A percentile compares a stretch with the other conserved stretches of the same genome.
These are phyloP conservation scores for Agrotis ipsilon DNA, from an alignment of 2,888 invertebrate species.

Conservation along the genomic window DNA sequence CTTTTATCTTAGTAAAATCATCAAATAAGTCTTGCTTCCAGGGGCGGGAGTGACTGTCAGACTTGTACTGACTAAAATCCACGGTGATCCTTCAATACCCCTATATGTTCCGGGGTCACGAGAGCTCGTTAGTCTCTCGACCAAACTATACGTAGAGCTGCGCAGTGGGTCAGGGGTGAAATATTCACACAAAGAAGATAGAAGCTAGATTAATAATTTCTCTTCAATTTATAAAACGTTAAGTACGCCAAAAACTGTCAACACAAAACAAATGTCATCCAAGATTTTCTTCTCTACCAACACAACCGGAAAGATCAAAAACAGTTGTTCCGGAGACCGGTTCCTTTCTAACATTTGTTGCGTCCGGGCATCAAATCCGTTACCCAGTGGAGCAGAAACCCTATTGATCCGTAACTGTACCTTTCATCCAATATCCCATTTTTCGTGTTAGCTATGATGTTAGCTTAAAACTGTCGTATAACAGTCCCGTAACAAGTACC, in stretches of 20 bases:
- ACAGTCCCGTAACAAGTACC: not conserved
- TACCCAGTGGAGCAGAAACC: constrained; percentile 27
- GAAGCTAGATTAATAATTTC: too few relatives aligned
- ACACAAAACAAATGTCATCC: not conserved
- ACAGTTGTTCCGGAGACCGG: constrained; percentile 9
- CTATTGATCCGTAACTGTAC: constrained; percentile 21
- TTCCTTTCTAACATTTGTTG: constrained; percentile 17
- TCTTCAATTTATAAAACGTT: not conserved
- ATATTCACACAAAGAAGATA: too few relatives aligned
- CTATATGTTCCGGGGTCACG: too few relatives aligned
- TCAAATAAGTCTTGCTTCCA: too few relatives aligned
- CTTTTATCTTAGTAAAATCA: too few relatives aligned
- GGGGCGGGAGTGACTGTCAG: too few relatives aligned
- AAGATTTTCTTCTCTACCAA: not conserved
- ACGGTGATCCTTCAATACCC: too few relatives aligned
- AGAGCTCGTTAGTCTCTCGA: too few relatives aligned
- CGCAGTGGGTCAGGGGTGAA: too few relatives aligned
- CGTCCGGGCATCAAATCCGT: constrained; percentile 2
- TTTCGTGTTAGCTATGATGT: not conserved
- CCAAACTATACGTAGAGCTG: too few relatives aligned
- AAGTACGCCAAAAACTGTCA: not conserved
- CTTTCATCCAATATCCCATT: not conserved
- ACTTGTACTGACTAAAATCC: too few relatives aligned
- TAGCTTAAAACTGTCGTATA: too few relatives aligned
- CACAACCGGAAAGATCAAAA: constrained; percentile 25